phyloP scores from a whole-genome alignment of 2,888 invertebrate genomes.

The Scaeva pyrastri region DNA sequence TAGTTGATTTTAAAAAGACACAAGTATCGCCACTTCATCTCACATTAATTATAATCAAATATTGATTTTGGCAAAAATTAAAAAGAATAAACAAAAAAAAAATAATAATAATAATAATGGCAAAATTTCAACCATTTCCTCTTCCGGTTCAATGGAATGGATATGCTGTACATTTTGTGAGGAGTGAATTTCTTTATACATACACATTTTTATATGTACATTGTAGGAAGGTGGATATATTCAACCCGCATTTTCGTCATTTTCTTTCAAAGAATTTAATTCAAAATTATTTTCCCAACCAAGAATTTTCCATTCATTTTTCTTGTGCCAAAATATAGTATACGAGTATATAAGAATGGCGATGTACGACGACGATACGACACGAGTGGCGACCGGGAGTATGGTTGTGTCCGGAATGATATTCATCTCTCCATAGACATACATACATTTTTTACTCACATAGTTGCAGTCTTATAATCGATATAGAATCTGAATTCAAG shows the following conservation, averaged over 20 bases:
- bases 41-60: conserved; percentile 70
- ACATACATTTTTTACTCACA: not conserved
- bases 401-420: not conserved
- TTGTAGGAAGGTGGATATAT: too few relatives aligned
- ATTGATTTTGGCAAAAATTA: conserved; percentile 54
- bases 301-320: conserved; percentile 24
- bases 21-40: conserved; percentile 48
- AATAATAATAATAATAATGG: conserved; percentile 37
- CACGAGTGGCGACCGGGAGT: too few relatives aligned
- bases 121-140: conserved; percentile 18
- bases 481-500: conserved; percentile 27
- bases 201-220: too few relatives aligned
- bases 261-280: conserved; percentile 19
- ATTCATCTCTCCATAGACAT: not conserved
- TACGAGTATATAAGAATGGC: too few relatives aligned
- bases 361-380: too few relatives aligned
- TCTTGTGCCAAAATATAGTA: not conserved
- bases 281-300: conserved; percentile 24
- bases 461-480: conserved; percentile 14
- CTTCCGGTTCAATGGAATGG: conserved; percentile 12
- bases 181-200: not conserved
- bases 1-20: conserved; percentile 35
- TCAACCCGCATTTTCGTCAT: conserved; percentile 3
- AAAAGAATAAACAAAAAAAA: conserved; percentile 27
- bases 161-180: not conserved